Evolutionary conservation across 2,888 invertebrate genomes (phyloP).

Genomic region (Cantharis lateralis): DNA sequence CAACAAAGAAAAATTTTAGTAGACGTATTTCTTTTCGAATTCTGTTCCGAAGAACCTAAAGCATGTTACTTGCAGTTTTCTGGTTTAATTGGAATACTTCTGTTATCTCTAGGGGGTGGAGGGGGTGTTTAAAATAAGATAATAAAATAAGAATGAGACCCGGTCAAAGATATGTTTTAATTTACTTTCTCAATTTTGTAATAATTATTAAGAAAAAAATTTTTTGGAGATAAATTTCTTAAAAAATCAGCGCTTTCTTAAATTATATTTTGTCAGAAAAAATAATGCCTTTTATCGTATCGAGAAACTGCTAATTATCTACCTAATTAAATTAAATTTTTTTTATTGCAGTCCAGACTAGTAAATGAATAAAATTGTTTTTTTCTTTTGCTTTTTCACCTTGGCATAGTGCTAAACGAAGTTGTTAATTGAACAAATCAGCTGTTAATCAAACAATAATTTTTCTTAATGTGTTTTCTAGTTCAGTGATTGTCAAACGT

Average conservation of each 20-base stretch:
- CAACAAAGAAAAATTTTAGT: too few species aligned
- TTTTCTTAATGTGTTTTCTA: slow-evolving; percentile 1
- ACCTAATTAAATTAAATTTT: neutral
- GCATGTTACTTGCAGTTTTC: too few species aligned
- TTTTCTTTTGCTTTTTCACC: neutral
- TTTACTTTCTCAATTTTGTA: too few species aligned
- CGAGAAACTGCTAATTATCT: neutral
- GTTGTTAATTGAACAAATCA: neutral
- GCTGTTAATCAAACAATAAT: neutral
- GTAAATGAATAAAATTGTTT: neutral
- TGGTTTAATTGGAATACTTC: too few species aligned
- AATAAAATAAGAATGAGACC: too few species aligned
- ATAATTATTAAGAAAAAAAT: too few species aligned
- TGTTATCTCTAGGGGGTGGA: too few species aligned
- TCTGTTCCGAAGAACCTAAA: too few species aligned
- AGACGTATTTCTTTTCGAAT: too few species aligned
- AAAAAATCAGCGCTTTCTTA: neutral
- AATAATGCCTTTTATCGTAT: neutral
- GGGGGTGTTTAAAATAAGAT: too few species aligned
- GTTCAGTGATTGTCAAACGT: neutral
- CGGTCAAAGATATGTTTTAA: too few species aligned
- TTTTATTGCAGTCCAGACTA: neutral
- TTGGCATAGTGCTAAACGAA: neutral
- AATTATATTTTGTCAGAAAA: neutral
- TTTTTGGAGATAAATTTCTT: neutral